These are phyloP conservation scores for Odontothrips loti DNA, from an alignment of 2,888 invertebrate genomes.

Conservation along the genomic window DNA sequence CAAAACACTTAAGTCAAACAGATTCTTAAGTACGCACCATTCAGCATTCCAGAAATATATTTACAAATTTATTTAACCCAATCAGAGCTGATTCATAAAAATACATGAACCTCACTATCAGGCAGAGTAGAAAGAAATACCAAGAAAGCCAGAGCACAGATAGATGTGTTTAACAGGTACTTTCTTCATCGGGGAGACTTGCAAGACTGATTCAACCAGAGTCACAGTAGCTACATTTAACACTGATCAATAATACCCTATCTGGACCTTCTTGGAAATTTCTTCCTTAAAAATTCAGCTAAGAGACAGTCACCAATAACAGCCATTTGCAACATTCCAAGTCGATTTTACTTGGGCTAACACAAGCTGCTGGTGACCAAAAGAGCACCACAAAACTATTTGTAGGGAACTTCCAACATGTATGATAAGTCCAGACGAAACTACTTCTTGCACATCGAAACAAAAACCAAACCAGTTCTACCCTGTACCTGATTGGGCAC, in stretches of 20 bases:
- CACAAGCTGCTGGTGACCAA: too few species aligned
- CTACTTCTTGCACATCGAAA: background rate
- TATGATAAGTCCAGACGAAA: background rate
- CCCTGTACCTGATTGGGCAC: constrained; percentile 8
- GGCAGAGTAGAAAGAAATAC: background rate
- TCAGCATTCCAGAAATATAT: constrained; percentile 17
- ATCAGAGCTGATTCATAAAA: background rate
- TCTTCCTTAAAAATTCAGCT: too few species aligned
- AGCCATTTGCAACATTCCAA: too few species aligned
- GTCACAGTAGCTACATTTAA: too few species aligned
- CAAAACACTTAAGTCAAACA: constrained; percentile 11
- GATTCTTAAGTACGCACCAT: background rate
- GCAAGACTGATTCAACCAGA: background rate
- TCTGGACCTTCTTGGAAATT: too few species aligned
- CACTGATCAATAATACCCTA: too few species aligned
- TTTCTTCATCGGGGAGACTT: background rate
- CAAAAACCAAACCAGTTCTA: constrained; percentile 3
- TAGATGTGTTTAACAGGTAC: background rate
- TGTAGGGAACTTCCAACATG: background rate
- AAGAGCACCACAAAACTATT: too few species aligned
- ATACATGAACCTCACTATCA: background rate
- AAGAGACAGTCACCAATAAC: too few species aligned
- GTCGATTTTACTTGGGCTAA: too few species aligned
- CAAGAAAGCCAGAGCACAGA: background rate
- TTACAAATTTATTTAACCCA: constrained; percentile 10